Evolutionary conservation across 2,113 vertebrate genomes (phyloP), one percentile per base, ranked within the genome.

Genomic region (Gymnogyps californianus): DNA sequence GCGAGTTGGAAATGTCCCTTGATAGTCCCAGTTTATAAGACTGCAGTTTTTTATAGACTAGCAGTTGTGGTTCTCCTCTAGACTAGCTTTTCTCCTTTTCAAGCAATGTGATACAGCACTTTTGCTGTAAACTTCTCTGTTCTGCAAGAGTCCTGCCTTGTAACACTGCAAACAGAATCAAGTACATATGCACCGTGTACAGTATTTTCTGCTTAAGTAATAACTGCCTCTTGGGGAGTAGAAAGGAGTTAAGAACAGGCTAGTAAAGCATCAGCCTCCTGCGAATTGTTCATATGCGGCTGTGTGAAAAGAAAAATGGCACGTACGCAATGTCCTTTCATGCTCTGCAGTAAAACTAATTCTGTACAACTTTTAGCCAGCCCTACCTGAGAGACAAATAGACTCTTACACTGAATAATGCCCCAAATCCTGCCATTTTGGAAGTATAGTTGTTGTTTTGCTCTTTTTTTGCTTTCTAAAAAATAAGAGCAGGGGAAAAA

Each of bases 301-400:
- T 54, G 59, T 34, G 29, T 64, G 78, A 55, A 67, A 88, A 86
- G 93, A 80, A 83, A 51, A 87, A 69, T 3, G 62, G 79, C 76
- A 92, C 29, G 5, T 92, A 67, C 3, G 1, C 69, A 49, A 38
- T 75, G 86, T 86, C 67, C 83, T 86, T 83, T 58, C 46, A 34
- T 71, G 78, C 79, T 96, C 75, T 93, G 88, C 80, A 74, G 42
- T 54, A 79, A 65, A 95, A 80, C 55, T 85, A 49, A 72, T 80
- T 83, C 91, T 52, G 25, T 55, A 36, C 36, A 74, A 64, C 51
- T 46, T 70, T 40, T 26, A 74, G 51, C 31, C 38, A 44, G 58
- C 34, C 46, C 44, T 77, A 44, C 54, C 70, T 83, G 78, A 71
- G 62, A 86, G 81, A 92, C 66, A 78, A 82, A 85, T 47, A 34